Evolutionary conservation across 2,888 invertebrate species (phyloP).

Genomic region (Mesoligia furuncula): DNA sequence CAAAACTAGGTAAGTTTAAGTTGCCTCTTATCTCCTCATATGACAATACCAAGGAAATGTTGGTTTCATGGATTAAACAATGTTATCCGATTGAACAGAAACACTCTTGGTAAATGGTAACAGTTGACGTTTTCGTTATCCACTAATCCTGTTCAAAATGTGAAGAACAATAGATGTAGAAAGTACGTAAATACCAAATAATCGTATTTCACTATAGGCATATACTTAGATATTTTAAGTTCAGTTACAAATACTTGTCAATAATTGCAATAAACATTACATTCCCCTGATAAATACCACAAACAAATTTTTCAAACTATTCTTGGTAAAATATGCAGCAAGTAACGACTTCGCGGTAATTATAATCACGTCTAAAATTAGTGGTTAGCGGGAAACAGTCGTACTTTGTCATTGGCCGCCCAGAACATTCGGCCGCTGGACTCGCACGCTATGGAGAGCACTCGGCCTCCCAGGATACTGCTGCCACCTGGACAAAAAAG

Average conservation of each 20-base stretch:
- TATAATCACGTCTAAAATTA: constrained; percentile 41
- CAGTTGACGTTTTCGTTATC: too few species aligned
- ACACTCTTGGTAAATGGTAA: too few species aligned
- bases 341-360: constrained; percentile 49
- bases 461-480: constrained; percentile 91
- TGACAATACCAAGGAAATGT: too few species aligned
- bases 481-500: constrained; percentile 81
- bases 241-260: constrained; percentile 23
- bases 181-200: too few species aligned
- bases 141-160: too few species aligned
- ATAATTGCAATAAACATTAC: constrained; percentile 40
- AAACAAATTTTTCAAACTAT: constrained; percentile 43
- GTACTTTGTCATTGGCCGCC: constrained; percentile 94
- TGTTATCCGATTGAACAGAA: too few species aligned
- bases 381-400: constrained; percentile 26
- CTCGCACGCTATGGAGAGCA: constrained; percentile 94
- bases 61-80: too few species aligned
- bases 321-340: constrained; percentile 30
- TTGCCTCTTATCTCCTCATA: too few species aligned
- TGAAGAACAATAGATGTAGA: too few species aligned
- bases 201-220: too few species aligned
- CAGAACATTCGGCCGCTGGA: constrained; percentile 94
- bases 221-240: too few species aligned
- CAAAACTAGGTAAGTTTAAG: too few species aligned
- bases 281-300: constrained; percentile 42